Evolutionary conservation across 2,888 invertebrate genomes (phyloP).

Genomic region (Calameuta pallipes): DNA sequence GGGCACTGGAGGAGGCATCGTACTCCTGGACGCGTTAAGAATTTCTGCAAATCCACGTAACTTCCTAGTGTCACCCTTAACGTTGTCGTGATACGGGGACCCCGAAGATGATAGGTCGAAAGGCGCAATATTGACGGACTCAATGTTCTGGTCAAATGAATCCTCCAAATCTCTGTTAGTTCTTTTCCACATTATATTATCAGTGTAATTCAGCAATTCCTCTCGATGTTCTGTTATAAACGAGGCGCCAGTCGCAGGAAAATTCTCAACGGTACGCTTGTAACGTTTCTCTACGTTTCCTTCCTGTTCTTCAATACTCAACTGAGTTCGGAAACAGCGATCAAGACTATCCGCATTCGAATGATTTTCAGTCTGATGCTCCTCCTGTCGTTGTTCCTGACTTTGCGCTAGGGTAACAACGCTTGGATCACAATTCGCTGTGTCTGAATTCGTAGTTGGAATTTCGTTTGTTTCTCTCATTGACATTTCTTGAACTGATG

Average conservation of each 20-base stretch:
- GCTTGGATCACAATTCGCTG: background rate
- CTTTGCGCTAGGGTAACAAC: background rate
- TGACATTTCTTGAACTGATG: slow-evolving; percentile 33
- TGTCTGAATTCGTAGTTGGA: background rate
- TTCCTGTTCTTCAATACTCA: slow-evolving; percentile 54
- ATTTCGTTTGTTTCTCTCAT: background rate
- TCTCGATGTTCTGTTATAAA: slow-evolving; percentile 3
- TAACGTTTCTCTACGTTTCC: slow-evolving; percentile 57
- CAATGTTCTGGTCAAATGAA: slow-evolving; percentile 19
- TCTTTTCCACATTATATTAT: slow-evolving; percentile 2
- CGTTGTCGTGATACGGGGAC: background rate
- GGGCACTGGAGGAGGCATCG: slow-evolving; percentile 1
- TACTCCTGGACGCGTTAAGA: background rate
- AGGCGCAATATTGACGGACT: background rate
- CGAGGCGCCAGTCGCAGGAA: slow-evolving; percentile 20
- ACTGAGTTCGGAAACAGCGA: slow-evolving; percentile 50
- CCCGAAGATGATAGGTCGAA: background rate
- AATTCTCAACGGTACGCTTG: slow-evolving; percentile 47
- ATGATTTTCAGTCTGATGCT: background rate
- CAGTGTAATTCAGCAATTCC: slow-evolving; percentile 12
- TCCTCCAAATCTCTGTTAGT: slow-evolving; percentile 14
- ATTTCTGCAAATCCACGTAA: slow-evolving; percentile 2
- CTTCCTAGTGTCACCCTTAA: background rate
- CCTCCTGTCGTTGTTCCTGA: background rate
- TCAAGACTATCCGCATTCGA: slow-evolving; percentile 46